Percentiles rank a stretch among this genome's conserved stretches.
phyloP scores from a whole-genome alignment of 2,888 invertebrate species.

The Ophion slaviceki region DNA sequence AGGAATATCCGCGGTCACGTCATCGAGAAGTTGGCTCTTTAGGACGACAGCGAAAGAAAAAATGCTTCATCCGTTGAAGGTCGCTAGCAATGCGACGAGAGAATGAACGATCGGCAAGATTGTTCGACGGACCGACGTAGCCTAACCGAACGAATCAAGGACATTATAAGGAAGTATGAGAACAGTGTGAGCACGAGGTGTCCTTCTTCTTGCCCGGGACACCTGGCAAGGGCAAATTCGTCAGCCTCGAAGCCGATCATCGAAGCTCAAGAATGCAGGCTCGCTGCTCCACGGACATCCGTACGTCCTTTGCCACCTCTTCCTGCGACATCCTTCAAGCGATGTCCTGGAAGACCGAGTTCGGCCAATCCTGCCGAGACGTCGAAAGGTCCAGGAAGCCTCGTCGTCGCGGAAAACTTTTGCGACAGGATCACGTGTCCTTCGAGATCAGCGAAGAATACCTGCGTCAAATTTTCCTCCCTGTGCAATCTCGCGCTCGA shows the following conservation, averaged over 20 bases:
- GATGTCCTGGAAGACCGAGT: conserved; percentile 48
- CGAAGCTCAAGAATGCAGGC: conserved; percentile 17
- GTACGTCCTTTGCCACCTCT: conserved; percentile 16
- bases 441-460: conserved; percentile 20
- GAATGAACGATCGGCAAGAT: conserved; percentile 60
- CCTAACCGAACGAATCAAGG: conserved; percentile 76
- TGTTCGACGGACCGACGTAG: conserved; percentile 65
- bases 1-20: not conserved
- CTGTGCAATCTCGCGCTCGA: conserved; percentile 24
- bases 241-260: conserved; percentile 23
- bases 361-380: conserved; percentile 35
- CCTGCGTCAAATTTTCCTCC: conserved; percentile 35
- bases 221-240: not conserved
- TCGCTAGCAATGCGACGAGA: conserved; percentile 34
- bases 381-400: not conserved
- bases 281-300: conserved; percentile 8
- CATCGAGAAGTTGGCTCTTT: not conserved
- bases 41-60: conserved; percentile 22
- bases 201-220: conserved; percentile 43
- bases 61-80: conserved; percentile 42
- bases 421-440: not conserved
- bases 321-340: conserved; percentile 16
- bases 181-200: conserved; percentile 36
- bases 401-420: not conserved
- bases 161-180: conserved; percentile 77